Evolutionary conservation across 2,113 vertebrate species (phyloP), one percentile per base, ranked within the genome.

Genomic region (Tragulus kanchil): DNA sequence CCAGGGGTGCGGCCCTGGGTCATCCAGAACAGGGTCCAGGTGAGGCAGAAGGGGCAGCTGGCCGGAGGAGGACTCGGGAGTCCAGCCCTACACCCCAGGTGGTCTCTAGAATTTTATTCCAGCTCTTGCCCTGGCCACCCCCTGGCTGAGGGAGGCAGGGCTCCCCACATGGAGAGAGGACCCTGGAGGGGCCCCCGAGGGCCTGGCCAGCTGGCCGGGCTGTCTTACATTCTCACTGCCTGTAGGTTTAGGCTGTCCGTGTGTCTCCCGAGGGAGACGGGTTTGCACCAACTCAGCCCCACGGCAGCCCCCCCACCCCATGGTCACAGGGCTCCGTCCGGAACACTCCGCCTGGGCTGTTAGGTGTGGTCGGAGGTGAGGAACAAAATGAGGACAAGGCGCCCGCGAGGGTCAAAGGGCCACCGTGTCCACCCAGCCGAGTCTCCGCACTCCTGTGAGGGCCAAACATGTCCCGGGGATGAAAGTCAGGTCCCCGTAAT

Each of bases 1-100:
- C 73, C 0, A 0, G n/a, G 48, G 6, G 36, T 36, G 36, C 36
- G 36, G 36, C 36, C 36, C 36, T 6, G 1, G 17, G 65, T 31
- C 50, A 64, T 31, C 21, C 90, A 62, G n/a, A 58, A 25, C 56
- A 59, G 62, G 5, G 3, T 75, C 59, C 11, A 6, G 31, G 50
- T 9, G 4, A 45, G 42, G 23, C 42, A 65, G 75, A 42, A 2
- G 4, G 1, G 62, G 23, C 45, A 45, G 61, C 26, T 16, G 15
- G 36, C 8, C 58, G 36, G 78, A 85, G 50, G 1, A 36, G 59
- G 23, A 25, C 31, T 14, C 62, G 56, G 65, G 28, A 82, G 48
- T 21, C 52, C 48, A 52, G 4, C 26, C 14, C 26, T 48, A 9
- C 28, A 36, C 17, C 56, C 50, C 25, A 58, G 50, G 9, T 31